Evolutionary conservation across 1,140 invertebrate species (phyloP).

Genomic region (Brachionus angularis): DNA sequence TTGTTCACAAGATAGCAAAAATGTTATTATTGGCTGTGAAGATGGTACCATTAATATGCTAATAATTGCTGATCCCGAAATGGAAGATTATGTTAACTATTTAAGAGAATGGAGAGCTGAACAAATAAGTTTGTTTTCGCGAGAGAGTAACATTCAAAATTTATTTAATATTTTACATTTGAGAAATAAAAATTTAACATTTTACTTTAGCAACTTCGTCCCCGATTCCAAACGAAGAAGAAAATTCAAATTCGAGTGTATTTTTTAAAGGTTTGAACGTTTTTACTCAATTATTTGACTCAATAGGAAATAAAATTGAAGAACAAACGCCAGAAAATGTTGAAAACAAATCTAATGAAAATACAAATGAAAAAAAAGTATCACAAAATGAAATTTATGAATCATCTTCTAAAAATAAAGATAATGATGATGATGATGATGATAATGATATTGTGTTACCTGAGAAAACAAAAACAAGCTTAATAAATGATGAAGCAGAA

Average conservation of each 20-base stretch:
- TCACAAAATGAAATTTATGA: neutral
- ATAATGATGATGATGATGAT: neutral
- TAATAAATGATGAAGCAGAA: neutral
- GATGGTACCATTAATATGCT: constrained; percentile 43
- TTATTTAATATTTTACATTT: neutral
- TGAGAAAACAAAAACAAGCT: neutral
- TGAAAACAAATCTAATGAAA: neutral
- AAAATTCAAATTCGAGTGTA: neutral
- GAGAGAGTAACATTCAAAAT: neutral
- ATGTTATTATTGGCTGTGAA: constrained; percentile 35
- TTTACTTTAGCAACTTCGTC: neutral
- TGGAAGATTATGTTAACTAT: constrained; percentile 38
- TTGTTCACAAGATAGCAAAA: constrained; percentile 68
- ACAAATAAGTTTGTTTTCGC: neutral
- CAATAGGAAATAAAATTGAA: neutral
- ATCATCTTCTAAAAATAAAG: neutral
- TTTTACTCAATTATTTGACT: constrained; percentile 37
- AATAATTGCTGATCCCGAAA: constrained; percentile 41
- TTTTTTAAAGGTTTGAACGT: constrained; percentile 36
- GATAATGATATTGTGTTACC: constrained; percentile 30
- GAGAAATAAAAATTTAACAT: too few species aligned
- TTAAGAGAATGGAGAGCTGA: constrained; percentile 33
- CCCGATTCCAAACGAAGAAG: constrained; percentile 14
- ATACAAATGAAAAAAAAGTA: neutral
- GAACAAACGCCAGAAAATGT: too few species aligned